Conservation (phyloP, 1,140 invertebrate genomes). For the Nephila pilipes region DNA sequence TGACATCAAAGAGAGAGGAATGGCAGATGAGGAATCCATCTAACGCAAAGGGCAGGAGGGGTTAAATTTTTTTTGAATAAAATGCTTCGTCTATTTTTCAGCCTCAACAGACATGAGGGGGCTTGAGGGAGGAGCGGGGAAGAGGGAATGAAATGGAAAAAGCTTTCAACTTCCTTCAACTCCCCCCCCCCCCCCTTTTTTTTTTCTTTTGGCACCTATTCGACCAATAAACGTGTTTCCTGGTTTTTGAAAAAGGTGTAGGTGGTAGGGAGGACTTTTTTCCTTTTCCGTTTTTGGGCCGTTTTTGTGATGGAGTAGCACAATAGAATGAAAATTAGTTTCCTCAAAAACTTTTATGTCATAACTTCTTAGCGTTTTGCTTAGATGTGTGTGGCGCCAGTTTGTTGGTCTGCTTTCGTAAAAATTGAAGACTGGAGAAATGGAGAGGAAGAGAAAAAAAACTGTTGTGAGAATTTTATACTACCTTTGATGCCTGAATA, state of each 20-base stretch:
- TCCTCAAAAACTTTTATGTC: neutral
- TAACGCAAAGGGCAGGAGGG: neutral
- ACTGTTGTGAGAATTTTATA: too few species aligned
- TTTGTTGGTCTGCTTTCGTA: too few species aligned
- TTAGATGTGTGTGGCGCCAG: too few species aligned
- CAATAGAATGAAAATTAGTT: neutral
- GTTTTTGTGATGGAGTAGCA: neutral
- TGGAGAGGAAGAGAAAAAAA: too few species aligned
- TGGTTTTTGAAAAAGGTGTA: constrained; percentile 3
- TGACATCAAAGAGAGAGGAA: constrained; percentile 31
- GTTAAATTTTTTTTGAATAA: constrained; percentile 14
- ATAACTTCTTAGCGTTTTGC: neutral
- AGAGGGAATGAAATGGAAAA: constrained; percentile 16
- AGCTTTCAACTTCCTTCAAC: neutral
- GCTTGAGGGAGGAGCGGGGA: too few species aligned
- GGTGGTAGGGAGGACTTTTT: neutral
- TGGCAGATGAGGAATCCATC: constrained; percentile 22
- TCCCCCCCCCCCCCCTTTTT: neutral
- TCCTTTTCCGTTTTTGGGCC: neutral
- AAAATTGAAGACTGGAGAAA: too few species aligned
- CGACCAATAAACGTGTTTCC: constrained; percentile 40
- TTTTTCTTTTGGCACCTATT: constrained; percentile 2
- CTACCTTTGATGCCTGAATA: too few species aligned
- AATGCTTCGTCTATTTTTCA: constrained; percentile 37
- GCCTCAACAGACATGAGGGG: neutral